phyloP scores from a whole-genome alignment of 2,113 vertebrate species.

The Pipa parva region DNA sequence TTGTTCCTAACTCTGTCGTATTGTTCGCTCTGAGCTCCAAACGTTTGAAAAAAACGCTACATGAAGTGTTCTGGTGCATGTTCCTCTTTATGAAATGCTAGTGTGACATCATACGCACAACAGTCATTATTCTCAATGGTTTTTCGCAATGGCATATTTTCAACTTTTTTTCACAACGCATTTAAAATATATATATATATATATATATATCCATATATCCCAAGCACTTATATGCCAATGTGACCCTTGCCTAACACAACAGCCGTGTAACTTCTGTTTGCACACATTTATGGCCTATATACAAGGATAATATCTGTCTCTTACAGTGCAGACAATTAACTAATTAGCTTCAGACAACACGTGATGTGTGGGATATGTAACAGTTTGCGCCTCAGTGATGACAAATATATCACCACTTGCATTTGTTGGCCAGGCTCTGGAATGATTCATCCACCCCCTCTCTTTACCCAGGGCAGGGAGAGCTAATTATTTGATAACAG shows the following conservation, averaged over 20 bases:
- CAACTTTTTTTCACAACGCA: too few relatives aligned
- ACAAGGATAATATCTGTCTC: background rate
- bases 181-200: too few relatives aligned
- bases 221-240: too few relatives aligned
- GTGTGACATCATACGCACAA: too few relatives aligned
- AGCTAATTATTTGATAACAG: conserved; percentile 42
- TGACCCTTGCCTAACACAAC: background rate
- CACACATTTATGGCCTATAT: background rate
- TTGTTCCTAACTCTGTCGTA: too few relatives aligned
- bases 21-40: too few relatives aligned
- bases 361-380: conserved; percentile 28
- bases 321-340: conserved; percentile 2
- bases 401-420: conserved; percentile 33
- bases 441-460: conserved; percentile 36
- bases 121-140: too few relatives aligned
- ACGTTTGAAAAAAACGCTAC: too few relatives aligned
- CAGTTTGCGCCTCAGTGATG: conserved; percentile 21
- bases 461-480: conserved; percentile 35
- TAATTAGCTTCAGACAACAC: conserved; percentile 5
- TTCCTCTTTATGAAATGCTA: too few relatives aligned
- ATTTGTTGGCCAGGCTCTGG: conserved; percentile 14
- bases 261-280: background rate
- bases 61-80: too few relatives aligned
- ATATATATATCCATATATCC: too few relatives aligned
- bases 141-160: too few relatives aligned